Conservation (phyloP, 2,113 vertebrate species). For the Hipposideros armiger region DNA sequence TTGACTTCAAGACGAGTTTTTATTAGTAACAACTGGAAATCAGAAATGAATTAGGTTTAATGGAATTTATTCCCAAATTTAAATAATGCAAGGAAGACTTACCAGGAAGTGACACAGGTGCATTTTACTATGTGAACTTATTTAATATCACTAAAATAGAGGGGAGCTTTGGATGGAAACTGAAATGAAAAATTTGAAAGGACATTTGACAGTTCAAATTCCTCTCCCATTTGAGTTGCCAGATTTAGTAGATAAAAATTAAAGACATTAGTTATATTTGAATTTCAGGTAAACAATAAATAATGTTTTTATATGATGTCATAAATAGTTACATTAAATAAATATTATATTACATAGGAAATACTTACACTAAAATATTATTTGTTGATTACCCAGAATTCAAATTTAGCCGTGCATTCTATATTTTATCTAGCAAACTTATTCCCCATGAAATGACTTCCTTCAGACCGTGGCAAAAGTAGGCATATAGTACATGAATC, state of each 20-base stretch:
- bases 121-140: conserved; percentile 4
- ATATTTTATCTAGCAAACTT: neutral
- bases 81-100: neutral
- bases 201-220: neutral
- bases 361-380: neutral
- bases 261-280: neutral
- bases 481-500: neutral
- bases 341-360: neutral
- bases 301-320: neutral
- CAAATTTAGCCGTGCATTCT: neutral
- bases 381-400: neutral
- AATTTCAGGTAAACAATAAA: conserved; percentile 20
- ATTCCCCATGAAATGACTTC: neutral
- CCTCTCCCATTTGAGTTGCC: neutral
- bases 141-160: conserved; percentile 2
- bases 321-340: neutral
- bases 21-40: conserved; percentile 46
- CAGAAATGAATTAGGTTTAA: neutral
- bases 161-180: neutral
- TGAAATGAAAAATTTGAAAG: neutral
- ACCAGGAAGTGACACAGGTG: neutral
- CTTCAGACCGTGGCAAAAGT: neutral
- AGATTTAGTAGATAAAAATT: conserved; percentile 43
- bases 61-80: neutral
- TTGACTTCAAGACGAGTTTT: neutral